Percentiles rank a stretch among this genome's conserved stretches.
phyloP scores from a whole-genome alignment of 2,888 invertebrate genomes.

The Lepidocyrtinus sp. region DNA sequence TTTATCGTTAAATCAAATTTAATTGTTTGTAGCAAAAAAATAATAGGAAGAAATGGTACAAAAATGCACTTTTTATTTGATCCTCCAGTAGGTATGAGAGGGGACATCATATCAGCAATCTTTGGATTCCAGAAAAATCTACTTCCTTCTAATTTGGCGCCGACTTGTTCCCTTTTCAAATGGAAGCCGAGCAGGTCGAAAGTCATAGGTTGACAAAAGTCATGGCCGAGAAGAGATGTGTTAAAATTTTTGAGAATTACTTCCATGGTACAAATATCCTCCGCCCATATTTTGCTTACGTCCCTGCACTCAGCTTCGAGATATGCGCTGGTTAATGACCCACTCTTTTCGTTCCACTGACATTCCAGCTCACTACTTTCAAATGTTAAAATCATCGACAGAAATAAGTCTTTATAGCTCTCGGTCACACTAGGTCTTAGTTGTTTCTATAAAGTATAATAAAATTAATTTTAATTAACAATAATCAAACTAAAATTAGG shows the following conservation, averaged over 20 bases:
- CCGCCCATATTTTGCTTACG: slow-evolving; percentile 61
- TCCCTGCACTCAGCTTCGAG: slow-evolving; percentile 66
- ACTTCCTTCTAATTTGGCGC: slow-evolving; percentile 68
- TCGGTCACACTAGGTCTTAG: slow-evolving; percentile 12
- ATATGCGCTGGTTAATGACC: slow-evolving; percentile 63
- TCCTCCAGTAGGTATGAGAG: neutral
- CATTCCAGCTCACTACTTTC: slow-evolving; percentile 66
- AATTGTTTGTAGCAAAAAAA: no score
- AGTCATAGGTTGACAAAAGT: slow-evolving; percentile 64
- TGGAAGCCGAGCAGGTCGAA: slow-evolving; percentile 67
- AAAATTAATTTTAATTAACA: no score
- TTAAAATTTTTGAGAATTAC: slow-evolving; percentile 65
- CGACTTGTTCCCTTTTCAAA: slow-evolving; percentile 65
- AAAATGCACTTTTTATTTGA: slow-evolving; percentile 17
- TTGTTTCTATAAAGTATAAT: slow-evolving; percentile 54
- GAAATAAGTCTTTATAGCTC: no score
- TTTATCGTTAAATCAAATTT: no score
- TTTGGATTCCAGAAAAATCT: slow-evolving; percentile 67
- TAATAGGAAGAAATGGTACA: no score
- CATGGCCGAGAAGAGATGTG: slow-evolving; percentile 62
- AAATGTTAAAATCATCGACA: slow-evolving; percentile 63
- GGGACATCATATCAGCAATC: slow-evolving; percentile 46
- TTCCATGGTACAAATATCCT: slow-evolving; percentile 66
- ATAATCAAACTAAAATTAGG: no score
- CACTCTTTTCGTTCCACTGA: slow-evolving; percentile 67